These are phyloP conservation scores for Gymnothorax reevesii DNA, from an alignment of 2,797 vertebrate species.

Conservation along the genomic window DNA sequence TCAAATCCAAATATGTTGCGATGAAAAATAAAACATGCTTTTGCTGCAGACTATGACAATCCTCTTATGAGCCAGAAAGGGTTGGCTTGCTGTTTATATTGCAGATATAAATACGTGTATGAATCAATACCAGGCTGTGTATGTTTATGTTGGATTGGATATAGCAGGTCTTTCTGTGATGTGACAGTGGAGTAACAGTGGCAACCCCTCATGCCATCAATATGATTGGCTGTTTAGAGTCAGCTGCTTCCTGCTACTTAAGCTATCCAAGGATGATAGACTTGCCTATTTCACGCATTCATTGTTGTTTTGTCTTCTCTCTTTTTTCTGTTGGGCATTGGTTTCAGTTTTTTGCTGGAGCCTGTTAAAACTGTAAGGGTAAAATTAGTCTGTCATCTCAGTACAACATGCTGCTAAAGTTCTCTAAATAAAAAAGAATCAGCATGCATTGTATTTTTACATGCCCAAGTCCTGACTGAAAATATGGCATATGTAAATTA, in stretches of 20 bases:
- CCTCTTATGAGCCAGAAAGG: conserved; percentile 70
- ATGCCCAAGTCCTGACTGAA: neutral
- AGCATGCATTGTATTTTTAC: conserved; percentile 5
- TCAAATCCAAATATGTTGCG: conserved; percentile 48
- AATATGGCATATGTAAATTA: neutral
- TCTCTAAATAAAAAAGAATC: neutral
- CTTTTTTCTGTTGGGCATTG: neutral
- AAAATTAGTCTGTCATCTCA: conserved; percentile 1
- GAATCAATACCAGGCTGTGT: conserved; percentile 54
- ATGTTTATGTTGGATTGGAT: conserved; percentile 17
- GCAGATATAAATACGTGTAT: conserved; percentile 57
- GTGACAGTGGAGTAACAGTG: conserved; percentile 36
- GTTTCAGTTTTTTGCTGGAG: neutral
- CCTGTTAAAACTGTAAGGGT: conserved; percentile 12
- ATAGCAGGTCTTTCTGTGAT: conserved; percentile 30
- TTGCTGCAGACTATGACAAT: conserved; percentile 73
- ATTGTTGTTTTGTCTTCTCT: conserved; percentile 15
- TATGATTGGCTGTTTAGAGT: conserved; percentile 57
- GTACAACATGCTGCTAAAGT: neutral
- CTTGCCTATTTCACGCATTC: conserved; percentile 45
- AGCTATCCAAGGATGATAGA: conserved; percentile 43
- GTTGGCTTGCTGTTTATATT: conserved; percentile 60
- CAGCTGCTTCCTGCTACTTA: conserved; percentile 64
- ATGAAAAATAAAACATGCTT: conserved; percentile 36
- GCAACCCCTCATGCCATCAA: conserved; percentile 47